Base-by-base conservation (phyloP, 2,113 vertebrate genomes). In the Eurystomus gularis region DNA sequence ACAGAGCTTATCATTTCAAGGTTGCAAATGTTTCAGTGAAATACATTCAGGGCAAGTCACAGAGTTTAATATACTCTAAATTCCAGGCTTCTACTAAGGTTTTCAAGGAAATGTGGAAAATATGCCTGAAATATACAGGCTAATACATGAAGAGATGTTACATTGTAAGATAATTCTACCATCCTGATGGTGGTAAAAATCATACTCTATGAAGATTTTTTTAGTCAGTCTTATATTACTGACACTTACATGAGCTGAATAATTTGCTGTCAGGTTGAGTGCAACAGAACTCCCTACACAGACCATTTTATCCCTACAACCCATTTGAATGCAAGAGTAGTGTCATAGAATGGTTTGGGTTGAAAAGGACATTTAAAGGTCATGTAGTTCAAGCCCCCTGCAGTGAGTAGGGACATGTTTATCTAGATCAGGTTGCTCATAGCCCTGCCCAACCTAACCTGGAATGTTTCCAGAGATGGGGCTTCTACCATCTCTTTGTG, bases 31-130 rank as follows among this genome's bases (percentile, higher is more conserved):
- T 81, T 88, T 92, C 13, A 11, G 8, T 66, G 62, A 96, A 90
- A 94, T 93, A 80, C 90, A 94, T 90, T 93, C 68, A 70, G 17
- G 57, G 33, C 21, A 86, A 93, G 7, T 81, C 64, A 88, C 58
- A 40, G 10, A 91, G 17, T 71, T 86, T 75, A 88, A 92, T 83
- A 49, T 21, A 86, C 23, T 68, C 24, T 57, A 60, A 92, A 83
- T 75, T 88, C 48, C 37, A 60, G 42, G 15, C 78, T 83, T 73
- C 20, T 75, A 55, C 10, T 55, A 42, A 80, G 18, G 4, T 54
- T 92, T 93, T 68, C 33, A 86, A 81, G 42, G 54, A 88, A 88
- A 93, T 75, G 6, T 37, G 35, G 26, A 82, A 93, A 86, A 93
- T 3, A 69, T 91, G 16, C 18, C 72, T 96, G 42, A 84, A 85